Base-by-base conservation (phyloP, 2,113 vertebrate genomes). In the Epinephelus moara region DNA sequence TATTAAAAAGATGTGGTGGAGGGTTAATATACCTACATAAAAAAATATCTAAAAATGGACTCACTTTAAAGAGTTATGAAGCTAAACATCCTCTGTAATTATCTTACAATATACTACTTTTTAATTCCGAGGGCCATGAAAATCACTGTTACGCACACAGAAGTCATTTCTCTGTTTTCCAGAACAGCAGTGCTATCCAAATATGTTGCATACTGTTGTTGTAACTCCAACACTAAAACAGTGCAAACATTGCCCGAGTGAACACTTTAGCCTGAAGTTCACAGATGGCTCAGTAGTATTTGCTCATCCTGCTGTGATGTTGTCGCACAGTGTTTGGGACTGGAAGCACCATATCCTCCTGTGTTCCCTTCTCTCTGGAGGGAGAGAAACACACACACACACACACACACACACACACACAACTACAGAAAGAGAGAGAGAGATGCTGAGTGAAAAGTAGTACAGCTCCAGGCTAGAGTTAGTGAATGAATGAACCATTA, bases 401-500 rank as follows among this genome's bases (percentile, higher is more conserved):
- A 50, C 61, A 78, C 71, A 74, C 57, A 47, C 60, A 47, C 7
- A 30, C 30, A 45, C 49, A 72, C 17, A 78, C 33, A 69, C 13
- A 50, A 15, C 49, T 50, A 40, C 21, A 70, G 13, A 76, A 37
- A 75, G 19, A 14, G 4, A 55, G 21, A 57, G 49, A 64, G 61
- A 57, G 50, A 82, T 19, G 64, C 61, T 75, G 62, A 82, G 74
- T 87, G 57, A 83, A 85, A 88, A 85, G 59, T 79, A 83, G 80
- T 80, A 67, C 63, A 70, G 89, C 89, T 89, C 67, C 59, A 55
- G 86, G 86, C 88, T 76, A 73, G 53, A 75, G 60, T 87, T 86
- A 82, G 80, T 70, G 86, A 91, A 88, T 91, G 84, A 91, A 89
- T 78, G 82, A 90, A 66, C 80, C 70, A 66, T 89, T 84, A 88